Percentiles rank a stretch among this genome's conserved stretches.
phyloP scores from a whole-genome alignment of 2,797 vertebrate species.

The Phaenicophaeus curvirostris region DNA sequence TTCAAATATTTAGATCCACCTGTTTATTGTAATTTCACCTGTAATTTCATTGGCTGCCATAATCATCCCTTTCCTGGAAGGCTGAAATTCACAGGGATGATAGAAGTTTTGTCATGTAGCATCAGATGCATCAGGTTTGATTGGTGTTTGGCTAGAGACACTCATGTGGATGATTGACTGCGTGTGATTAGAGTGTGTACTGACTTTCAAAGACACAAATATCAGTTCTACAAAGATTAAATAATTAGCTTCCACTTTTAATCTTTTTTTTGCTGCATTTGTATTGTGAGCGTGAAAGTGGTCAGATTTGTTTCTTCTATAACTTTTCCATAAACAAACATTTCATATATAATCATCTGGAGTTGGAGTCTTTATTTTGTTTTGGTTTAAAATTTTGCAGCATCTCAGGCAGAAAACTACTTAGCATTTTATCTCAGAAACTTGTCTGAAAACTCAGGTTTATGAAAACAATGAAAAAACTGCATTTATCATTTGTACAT shows the following conservation, averaged over 20 bases:
- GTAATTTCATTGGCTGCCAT: neutral
- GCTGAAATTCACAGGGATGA: neutral
- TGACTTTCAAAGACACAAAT: neutral
- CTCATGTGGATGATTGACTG: neutral
- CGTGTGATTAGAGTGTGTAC: neutral
- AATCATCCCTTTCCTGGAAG: neutral
- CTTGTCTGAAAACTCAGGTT: neutral
- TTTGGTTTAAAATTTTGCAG: neutral
- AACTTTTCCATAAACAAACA: neutral
- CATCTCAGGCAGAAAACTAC: neutral
- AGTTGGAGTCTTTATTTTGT: neutral
- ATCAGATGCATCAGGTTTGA: neutral
- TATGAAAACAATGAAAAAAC: neutral
- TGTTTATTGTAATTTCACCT: no score
- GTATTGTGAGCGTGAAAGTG: neutral
- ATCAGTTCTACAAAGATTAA: neutral
- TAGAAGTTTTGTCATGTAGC: neutral
- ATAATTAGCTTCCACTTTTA: neutral
- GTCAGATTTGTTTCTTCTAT: neutral
- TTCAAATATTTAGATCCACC: neutral
- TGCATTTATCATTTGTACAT: neutral
- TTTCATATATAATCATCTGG: neutral
- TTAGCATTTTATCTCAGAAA: neutral
- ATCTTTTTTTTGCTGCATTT: neutral
- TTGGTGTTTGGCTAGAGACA: neutral